phyloP scores from a whole-genome alignment of 1,140 invertebrate species.

The Monochamus saltuarius region DNA sequence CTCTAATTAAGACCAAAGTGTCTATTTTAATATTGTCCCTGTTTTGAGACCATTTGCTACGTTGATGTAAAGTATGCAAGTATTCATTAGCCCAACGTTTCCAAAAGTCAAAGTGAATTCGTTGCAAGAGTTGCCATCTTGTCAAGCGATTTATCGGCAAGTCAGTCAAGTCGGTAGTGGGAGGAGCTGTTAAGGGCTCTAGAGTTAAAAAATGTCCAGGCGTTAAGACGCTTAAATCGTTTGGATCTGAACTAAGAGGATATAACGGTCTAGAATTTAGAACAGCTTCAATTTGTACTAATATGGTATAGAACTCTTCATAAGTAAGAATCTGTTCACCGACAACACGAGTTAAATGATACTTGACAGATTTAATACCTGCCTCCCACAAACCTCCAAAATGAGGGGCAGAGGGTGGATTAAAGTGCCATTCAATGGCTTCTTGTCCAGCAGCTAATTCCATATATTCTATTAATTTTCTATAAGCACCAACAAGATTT shows the following conservation, averaged over 20 bases:
- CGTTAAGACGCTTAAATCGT: neutral
- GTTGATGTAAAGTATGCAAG: neutral
- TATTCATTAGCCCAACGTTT: conserved; percentile 3
- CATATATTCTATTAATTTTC: neutral
- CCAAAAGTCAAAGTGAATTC: neutral
- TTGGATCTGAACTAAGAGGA: neutral
- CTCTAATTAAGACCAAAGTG: conserved; percentile 31
- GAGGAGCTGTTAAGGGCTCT: too few relatives aligned
- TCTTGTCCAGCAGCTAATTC: conserved; percentile 1
- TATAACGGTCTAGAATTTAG: neutral
- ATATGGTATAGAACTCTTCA: neutral
- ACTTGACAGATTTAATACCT: conserved; percentile 1
- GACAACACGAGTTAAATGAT: conserved; percentile 4
- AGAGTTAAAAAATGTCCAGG: neutral
- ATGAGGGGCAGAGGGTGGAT: neutral
- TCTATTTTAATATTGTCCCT: conserved; percentile 21
- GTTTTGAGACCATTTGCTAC: neutral
- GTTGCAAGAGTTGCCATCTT: neutral
- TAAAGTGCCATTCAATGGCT: neutral
- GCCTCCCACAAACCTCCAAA: conserved; percentile 1
- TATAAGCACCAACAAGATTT: neutral
- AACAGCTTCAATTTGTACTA: neutral
- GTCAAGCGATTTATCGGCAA: too few relatives aligned
- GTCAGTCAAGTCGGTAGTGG: too few relatives aligned
- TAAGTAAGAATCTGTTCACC: neutral